Conservation (phyloP, 2,113 vertebrate species). For the Syngnathoides biaculeatus region DNA sequence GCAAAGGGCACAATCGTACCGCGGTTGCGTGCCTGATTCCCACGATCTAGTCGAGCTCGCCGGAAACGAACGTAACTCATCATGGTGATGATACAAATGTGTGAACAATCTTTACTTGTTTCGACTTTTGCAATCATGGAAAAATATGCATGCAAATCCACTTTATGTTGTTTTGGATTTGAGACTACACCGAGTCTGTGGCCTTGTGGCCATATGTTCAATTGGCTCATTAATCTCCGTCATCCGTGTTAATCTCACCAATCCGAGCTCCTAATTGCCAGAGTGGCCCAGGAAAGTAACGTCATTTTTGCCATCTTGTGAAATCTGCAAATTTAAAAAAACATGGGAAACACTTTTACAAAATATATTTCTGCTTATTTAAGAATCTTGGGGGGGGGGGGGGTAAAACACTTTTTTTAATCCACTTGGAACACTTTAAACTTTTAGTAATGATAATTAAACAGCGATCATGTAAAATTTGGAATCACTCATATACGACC, state of each 20-base stretch:
- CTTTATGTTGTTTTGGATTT: not conserved
- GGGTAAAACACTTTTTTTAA: too few species aligned
- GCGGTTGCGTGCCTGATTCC: conserved; percentile 26
- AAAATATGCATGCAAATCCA: not conserved
- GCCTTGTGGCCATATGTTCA: conserved; percentile 22
- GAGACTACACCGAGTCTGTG: not conserved
- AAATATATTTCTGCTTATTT: too few species aligned
- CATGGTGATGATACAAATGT: not conserved
- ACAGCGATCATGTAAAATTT: too few species aligned
- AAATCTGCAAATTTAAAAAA: too few species aligned
- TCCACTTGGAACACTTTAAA: too few species aligned
- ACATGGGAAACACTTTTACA: too few species aligned
- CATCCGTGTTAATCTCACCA: conserved; percentile 33
- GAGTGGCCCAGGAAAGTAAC: not conserved
- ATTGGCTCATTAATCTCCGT: conserved; percentile 5
- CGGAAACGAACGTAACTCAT: conserved; percentile 7
- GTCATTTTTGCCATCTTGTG: not conserved
- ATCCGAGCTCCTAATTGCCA: conserved; percentile 27
- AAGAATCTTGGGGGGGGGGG: too few species aligned
- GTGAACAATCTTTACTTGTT: not conserved
- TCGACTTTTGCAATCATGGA: not conserved
- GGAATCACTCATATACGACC: too few species aligned
- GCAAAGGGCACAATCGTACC: not conserved
- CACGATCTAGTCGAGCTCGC: conserved; percentile 39
- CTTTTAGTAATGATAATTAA: too few species aligned